phyloP scores from a whole-genome alignment of 37 sponge, comb jelly and placozoan genomes.

The Chondrosia reniformis region DNA sequence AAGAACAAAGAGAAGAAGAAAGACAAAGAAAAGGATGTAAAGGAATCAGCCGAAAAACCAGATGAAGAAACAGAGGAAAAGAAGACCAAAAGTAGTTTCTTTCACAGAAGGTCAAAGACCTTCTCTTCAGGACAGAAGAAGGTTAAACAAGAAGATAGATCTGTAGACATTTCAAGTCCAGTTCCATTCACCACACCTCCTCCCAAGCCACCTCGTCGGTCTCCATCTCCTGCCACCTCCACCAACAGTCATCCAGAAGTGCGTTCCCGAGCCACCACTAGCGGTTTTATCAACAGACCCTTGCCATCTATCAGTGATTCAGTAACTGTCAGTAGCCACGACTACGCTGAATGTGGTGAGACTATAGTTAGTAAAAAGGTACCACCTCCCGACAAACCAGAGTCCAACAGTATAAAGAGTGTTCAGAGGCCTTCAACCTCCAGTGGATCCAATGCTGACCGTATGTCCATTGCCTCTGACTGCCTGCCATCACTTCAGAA shows the following conservation, averaged over 20 bases:
- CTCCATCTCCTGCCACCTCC: background rate
- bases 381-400: background rate
- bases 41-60: background rate
- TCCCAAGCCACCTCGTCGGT: background rate
- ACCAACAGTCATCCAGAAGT: too few relatives aligned
- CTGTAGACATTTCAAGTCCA: too few relatives aligned
- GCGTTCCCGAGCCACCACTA: background rate
- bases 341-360: conserved; percentile 21
- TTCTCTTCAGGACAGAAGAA: conserved; percentile 13
- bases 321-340: background rate
- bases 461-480: background rate
- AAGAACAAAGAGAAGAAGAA: too few relatives aligned
- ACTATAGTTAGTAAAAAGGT: background rate
- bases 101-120: conserved; percentile 8
- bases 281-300: background rate
- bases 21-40: background rate
- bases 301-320: background rate
- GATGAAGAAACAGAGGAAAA: background rate
- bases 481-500: conserved; percentile 9
- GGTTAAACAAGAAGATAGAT: too few relatives aligned
- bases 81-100: conserved; percentile 3
- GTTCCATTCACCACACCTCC: background rate
- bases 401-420: background rate
- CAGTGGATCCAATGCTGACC: background rate
- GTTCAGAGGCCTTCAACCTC: background rate